Evolutionary conservation across 2,113 vertebrate genomes (phyloP), one percentile per base, ranked within the genome.

Genomic region (Labeo rohita): DNA sequence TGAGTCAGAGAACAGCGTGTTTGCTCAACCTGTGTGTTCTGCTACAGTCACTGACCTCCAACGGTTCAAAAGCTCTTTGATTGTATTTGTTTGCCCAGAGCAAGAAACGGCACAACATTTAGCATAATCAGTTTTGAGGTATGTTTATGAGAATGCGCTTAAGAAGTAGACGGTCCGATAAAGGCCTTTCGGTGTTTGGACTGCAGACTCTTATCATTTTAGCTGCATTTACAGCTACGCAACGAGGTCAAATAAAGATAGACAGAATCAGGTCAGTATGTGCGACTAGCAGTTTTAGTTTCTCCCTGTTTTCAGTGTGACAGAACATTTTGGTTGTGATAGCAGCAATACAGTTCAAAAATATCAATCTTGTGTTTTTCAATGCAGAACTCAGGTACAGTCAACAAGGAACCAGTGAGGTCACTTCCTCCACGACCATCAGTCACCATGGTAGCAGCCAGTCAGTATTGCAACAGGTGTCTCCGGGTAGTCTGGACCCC

Each of bases 381-480:
- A 1, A 91, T 88, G 23, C 93, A 97, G 96, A 96, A 90, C 95
- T 99, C 65, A 95, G 98, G 86, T 99, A 98, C 91, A 95, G 93
- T 95, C 98, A 97, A 83, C 94, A 96, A 59, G 95, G 96, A 28
- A 95, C 95, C 85, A 95, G 94, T 70, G 98, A 99, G 89, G 96
- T 97, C 56, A 95, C 95, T 56, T 98, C 98, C 91, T 97, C 98
- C 23, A 95, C 96, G 6, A 89, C 96, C 90, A 98, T 99, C 93
- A 96, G 95, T 94, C 98, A 99, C 95, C 98, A 98, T 85, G 94
- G 95, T 66, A 93, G 95, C 94, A 97, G 97, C 95, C 98, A 98
- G 91, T 96, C 97, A 0, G 96, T 98, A 87, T 95, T 99, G 89
- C 98, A 99, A 93, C 98, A 99, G 93, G 98, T 99, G 92, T 99